Conservation (phyloP, 2,888 invertebrate species). For the Diarsia rubi region DNA sequence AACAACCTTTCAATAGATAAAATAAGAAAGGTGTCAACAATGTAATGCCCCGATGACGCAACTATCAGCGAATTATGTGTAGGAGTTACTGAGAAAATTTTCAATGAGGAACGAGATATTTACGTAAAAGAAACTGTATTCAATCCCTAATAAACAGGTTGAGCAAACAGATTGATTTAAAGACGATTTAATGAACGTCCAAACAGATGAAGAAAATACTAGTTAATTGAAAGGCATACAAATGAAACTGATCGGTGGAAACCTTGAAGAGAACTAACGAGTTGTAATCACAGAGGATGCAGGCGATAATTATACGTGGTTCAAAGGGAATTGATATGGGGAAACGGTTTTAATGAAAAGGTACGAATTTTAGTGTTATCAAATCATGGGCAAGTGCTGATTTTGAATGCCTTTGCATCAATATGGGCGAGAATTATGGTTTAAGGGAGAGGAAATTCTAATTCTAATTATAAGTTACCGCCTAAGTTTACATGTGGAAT, state of each 20-base stretch:
- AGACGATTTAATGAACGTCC: conserved; percentile 20
- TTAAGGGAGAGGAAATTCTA: not conserved
- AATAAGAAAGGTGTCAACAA: conserved; percentile 18
- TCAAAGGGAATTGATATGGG: conserved; percentile 36
- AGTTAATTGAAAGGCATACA: conserved; percentile 63
- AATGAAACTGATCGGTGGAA: conserved; percentile 53
- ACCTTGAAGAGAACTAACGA: conserved; percentile 70
- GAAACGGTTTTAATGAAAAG: conserved; percentile 39
- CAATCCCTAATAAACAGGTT: not conserved
- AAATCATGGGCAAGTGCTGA: not conserved
- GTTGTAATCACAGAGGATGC: conserved; percentile 65
- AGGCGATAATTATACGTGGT: conserved; percentile 60
- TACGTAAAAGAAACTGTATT: conserved; percentile 15
- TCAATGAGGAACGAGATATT: conserved; percentile 31
- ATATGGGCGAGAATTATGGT: not conserved
- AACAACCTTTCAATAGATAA: conserved; percentile 3
- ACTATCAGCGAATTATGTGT: conserved; percentile 14
- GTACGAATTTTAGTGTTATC: conserved; percentile 8
- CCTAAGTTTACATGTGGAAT: too few relatives aligned
- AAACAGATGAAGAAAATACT: conserved; percentile 34
- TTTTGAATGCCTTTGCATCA: not conserved
- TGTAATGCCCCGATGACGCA: conserved; percentile 1
- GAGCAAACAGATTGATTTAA: conserved; percentile 16
- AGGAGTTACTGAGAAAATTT: conserved; percentile 25
- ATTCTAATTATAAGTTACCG: too few relatives aligned